Base-by-base conservation (phyloP, 1,140 invertebrate genomes). In the Protaetia brevitarsis region DNA sequence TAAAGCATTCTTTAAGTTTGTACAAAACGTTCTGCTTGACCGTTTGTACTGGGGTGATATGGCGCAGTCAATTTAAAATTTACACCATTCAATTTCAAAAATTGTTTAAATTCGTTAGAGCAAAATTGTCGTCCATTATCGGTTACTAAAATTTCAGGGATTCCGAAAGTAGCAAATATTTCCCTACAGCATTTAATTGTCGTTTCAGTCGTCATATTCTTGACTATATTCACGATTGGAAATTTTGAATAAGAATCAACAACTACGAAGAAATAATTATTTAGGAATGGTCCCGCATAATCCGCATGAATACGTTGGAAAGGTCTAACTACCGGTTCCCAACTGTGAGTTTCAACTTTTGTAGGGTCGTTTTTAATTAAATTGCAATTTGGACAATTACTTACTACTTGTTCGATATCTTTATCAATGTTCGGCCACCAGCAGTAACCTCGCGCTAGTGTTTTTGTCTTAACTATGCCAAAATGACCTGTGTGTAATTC, bases 321-420 rank as follows among this genome's bases (percentile, higher is more conserved):
- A 2, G 31, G 4, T 34, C n/a, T n/a, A n/a, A 2, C 1, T 34
- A n/a, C 13, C 1, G 31, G 31, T 34, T 34, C 4, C 31, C 31
- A 34, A 1, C 2, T 2, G 4, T 67, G 61, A n/a, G n/a, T n/a
- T n/a, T n/a, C n/a, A n/a, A n/a, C n/a, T n/a, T n/a, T n/a, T n/a
- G n/a, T n/a, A n/a, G n/a, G n/a, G n/a, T n/a, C n/a, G n/a, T n/a
- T n/a, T n/a, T n/a, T n/a, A n/a, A n/a, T n/a, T n/a, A n/a, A n/a
- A n/a, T n/a, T n/a, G n/a, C n/a, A n/a, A n/a, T n/a, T n/a, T n/a
- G n/a, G n/a, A n/a, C n/a, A n/a, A n/a, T n/a, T n/a, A n/a, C n/a
- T 68, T 23, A 11, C 11, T 19, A 65, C 28, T 13, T 61, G 6
- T 61, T 79, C 74, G 36, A 80, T 79, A 3, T 81, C 77, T 16